These are phyloP conservation scores for Pegoplata infirma DNA, from an alignment of 2,888 invertebrate species.

Conservation along the genomic window DNA sequence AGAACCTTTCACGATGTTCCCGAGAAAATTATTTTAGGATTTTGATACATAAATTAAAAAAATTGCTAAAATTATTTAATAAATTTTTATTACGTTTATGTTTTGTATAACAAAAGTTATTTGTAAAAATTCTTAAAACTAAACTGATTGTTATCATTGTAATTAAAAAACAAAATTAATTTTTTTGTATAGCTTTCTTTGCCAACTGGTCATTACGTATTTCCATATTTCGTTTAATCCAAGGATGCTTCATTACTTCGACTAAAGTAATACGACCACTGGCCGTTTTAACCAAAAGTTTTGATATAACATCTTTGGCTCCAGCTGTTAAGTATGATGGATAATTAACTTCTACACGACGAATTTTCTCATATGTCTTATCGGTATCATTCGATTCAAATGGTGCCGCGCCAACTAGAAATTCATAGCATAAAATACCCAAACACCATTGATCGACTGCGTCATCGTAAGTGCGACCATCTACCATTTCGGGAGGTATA, in stretches of 20 bases:
- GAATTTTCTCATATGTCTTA: slow-evolving; percentile 86
- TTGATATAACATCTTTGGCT: slow-evolving; percentile 87
- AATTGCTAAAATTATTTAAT: too few species aligned
- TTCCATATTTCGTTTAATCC: slow-evolving; percentile 76
- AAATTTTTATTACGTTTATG: too few species aligned
- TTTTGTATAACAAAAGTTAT: too few species aligned
- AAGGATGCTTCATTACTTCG: slow-evolving; percentile 84
- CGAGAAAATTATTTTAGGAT: too few species aligned
- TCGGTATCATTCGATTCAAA: slow-evolving; percentile 89
- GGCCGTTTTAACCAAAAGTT: slow-evolving; percentile 83
- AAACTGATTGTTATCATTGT: background rate
- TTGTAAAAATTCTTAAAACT: too few species aligned
- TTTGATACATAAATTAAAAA: too few species aligned
- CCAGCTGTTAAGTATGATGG: slow-evolving; percentile 83
- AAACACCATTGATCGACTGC: slow-evolving; percentile 96
- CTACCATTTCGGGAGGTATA: slow-evolving; percentile 97
- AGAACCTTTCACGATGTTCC: too few species aligned
- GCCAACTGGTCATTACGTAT: slow-evolving; percentile 69
- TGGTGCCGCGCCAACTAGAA: slow-evolving; percentile 94
- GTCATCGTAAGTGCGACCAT: slow-evolving; percentile 88
- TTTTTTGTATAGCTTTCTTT: slow-evolving; percentile 22
- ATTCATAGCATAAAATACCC: slow-evolving; percentile 94
- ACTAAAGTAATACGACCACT: slow-evolving; percentile 83
- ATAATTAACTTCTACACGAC: slow-evolving; percentile 82
- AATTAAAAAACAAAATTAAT: background rate